These are phyloP conservation scores for Hippoglossus hippoglossus DNA, from an alignment of 2,797 vertebrate genomes.

Conservation along the genomic window DNA sequence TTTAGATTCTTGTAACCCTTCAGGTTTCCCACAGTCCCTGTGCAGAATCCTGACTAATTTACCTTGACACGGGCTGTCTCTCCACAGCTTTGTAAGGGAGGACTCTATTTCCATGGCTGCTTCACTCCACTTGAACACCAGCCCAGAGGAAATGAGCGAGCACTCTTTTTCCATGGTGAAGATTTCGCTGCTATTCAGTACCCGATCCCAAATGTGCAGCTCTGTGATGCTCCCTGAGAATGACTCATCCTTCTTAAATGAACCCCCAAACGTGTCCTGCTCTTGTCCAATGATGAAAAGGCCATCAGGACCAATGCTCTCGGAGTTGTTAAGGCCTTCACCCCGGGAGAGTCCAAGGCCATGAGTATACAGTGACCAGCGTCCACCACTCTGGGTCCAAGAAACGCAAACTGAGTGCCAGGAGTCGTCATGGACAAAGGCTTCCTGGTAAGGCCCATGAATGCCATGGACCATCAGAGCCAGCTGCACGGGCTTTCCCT, in stretches of 20 bases:
- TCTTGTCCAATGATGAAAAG: constrained; percentile 82
- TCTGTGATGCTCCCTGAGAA: constrained; percentile 84
- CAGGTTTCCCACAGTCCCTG: constrained; percentile 1
- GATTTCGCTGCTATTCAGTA: constrained; percentile 76
- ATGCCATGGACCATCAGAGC: constrained; percentile 77
- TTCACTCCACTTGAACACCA: constrained; percentile 81
- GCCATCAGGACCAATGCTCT: constrained; percentile 68
- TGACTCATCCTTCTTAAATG: constrained; percentile 74
- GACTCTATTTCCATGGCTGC: constrained; percentile 73
- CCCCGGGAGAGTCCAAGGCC: constrained; percentile 54
- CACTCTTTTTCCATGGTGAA: constrained; percentile 80
- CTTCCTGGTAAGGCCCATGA: constrained; percentile 66
- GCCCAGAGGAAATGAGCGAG: constrained; percentile 73
- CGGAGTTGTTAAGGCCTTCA: constrained; percentile 51
- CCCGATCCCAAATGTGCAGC: constrained; percentile 84
- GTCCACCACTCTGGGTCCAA: constrained; percentile 74
- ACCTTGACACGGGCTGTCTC: constrained; percentile 80
- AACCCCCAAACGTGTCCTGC: constrained; percentile 72
- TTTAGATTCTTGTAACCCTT: constrained; percentile 10
- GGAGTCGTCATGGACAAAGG: constrained; percentile 73
- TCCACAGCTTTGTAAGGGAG: constrained; percentile 63
- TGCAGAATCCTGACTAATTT: constrained; percentile 45
- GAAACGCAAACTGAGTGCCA: constrained; percentile 83
- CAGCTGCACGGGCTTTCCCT: constrained; percentile 71
- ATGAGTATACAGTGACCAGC: constrained; percentile 74